These are phyloP conservation scores for Elephas maximus DNA, from an alignment of 2,113 vertebrate genomes.

Conservation along the genomic window DNA sequence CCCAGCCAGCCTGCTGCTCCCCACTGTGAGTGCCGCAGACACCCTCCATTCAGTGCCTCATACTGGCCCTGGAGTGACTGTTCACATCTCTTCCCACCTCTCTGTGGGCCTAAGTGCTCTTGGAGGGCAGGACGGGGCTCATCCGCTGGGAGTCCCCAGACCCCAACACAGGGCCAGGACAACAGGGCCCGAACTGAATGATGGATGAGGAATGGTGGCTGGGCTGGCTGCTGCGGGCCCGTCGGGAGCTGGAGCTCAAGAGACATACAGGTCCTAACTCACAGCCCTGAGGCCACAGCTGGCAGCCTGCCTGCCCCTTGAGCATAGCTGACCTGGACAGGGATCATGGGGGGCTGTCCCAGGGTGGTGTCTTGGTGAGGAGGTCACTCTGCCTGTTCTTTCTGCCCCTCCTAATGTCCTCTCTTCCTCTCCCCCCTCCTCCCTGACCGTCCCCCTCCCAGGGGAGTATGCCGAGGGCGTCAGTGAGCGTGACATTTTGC, in stretches of 20 bases:
- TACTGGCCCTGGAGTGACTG: background rate
- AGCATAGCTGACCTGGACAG: background rate
- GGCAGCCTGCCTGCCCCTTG: background rate
- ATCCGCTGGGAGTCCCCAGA: background rate
- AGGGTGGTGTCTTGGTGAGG: background rate
- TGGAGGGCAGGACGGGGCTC: background rate
- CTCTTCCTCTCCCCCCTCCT: background rate
- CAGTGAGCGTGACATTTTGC: constrained; percentile 95
- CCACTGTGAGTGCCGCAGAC: background rate
- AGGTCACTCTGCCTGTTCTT: background rate
- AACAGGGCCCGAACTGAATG: background rate
- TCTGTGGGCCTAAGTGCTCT: background rate
- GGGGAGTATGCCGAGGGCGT: constrained; percentile 96
- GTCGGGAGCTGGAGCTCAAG: background rate
- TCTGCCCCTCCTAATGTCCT: background rate
- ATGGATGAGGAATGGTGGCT: background rate
- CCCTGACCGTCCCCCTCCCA: constrained; percentile 71
- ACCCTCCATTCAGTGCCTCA: background rate
- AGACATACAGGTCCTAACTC: background rate
- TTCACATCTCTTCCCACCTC: background rate
- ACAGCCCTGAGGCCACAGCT: constrained; percentile 1
- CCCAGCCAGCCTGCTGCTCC: background rate
- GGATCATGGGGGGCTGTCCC: background rate
- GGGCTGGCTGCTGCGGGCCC: background rate
- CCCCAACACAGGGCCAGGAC: background rate